Evolutionary conservation across 1,140 invertebrate genomes (phyloP).

Genomic region (Trichoplusia ni): DNA sequence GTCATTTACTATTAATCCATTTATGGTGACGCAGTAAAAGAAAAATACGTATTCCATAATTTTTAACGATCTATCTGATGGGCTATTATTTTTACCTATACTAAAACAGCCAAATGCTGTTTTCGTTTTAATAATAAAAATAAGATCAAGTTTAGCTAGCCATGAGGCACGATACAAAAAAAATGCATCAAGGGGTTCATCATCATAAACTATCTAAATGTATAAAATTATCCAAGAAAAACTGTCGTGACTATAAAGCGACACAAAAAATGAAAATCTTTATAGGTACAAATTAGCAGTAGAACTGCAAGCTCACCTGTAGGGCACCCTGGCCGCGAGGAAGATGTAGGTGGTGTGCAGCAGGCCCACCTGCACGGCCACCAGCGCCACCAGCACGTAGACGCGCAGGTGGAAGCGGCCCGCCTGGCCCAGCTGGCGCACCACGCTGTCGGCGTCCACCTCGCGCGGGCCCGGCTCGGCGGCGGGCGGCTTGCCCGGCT

Average conservation of each 20-base stretch:
- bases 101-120: no score
- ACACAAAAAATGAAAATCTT: background rate
- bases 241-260: background rate
- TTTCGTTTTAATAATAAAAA: no score
- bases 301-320: conserved; percentile 48
- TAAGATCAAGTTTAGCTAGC: no score
- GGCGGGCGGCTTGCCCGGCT: background rate
- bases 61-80: no score
- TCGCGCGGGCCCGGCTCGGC: conserved; percentile 21
- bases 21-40: no score
- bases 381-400: conserved; percentile 58
- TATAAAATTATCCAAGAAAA: no score
- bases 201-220: no score
- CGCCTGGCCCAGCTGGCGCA: conserved; percentile 61
- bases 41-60: no score
- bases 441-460: conserved; percentile 56
- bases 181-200: no score
- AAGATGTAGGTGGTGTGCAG: conserved; percentile 75
- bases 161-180: no score
- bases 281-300: background rate
- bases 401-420: conserved; percentile 59
- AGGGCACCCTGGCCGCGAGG: conserved; percentile 61
- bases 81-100: no score
- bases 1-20: no score
- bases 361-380: conserved; percentile 62